These are phyloP conservation scores for Todus mexicanus DNA, from an alignment of 2,797 vertebrate genomes.

Conservation along the genomic window DNA sequence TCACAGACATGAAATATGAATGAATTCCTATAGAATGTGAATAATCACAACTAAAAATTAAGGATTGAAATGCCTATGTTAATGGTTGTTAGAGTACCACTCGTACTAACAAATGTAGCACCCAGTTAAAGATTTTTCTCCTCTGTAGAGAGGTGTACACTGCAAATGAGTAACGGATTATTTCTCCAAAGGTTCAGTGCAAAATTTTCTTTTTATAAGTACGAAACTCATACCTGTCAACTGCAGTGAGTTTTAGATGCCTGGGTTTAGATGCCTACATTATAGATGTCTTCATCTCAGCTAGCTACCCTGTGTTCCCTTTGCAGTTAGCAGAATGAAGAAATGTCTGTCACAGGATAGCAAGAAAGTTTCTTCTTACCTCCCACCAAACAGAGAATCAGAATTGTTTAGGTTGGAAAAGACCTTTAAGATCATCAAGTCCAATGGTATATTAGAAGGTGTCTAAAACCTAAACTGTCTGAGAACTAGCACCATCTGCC, in stretches of 20 bases:
- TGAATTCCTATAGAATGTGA: not conserved
- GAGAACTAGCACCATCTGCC: not conserved
- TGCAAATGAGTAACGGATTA: not conserved
- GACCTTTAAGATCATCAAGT: too few species aligned
- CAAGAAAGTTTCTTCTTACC: not conserved
- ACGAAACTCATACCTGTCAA: not conserved
- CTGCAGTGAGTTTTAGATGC: not conserved
- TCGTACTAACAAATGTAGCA: not conserved
- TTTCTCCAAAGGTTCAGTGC: not conserved
- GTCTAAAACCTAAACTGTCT: not conserved
- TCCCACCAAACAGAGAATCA: not conserved
- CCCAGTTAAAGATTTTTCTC: not conserved
- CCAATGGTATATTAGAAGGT: not conserved
- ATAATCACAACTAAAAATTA: not conserved
- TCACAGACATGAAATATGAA: not conserved
- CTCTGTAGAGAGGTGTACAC: not conserved
- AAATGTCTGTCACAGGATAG: not conserved
- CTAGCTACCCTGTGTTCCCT: not conserved
- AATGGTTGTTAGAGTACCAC: not conserved
- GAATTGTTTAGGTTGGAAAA: too few species aligned
- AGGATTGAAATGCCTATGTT: not conserved
- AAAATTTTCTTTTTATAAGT: not conserved
- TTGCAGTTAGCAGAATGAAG: not conserved
- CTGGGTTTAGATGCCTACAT: not conserved
- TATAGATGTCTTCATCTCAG: not conserved